Conservation (phyloP, 2,113 vertebrate genomes). For the Psammodynastes pulverulentus region DNA sequence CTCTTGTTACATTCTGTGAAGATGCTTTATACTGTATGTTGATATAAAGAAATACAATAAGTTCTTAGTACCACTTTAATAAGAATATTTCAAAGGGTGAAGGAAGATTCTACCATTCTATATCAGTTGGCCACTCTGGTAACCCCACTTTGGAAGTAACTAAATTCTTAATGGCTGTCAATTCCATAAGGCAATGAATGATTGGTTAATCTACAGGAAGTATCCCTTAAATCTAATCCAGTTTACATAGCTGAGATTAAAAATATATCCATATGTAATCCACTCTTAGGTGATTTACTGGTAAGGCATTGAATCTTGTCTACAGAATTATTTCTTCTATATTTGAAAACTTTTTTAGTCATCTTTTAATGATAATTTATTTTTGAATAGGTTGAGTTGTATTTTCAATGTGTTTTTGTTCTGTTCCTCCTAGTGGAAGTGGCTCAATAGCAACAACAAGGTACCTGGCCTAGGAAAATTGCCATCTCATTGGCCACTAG, state of each 20-base stretch:
- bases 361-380: background rate
- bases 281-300: background rate
- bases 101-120: background rate
- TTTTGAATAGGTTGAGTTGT: background rate
- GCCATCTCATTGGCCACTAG: background rate
- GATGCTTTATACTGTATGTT: background rate
- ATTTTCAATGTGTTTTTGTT: background rate
- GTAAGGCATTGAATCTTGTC: background rate
- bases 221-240: background rate
- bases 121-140: background rate
- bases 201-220: background rate
- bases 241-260: background rate
- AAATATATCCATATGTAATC: background rate
- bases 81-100: background rate
- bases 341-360: background rate
- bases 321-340: background rate
- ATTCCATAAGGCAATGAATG: background rate
- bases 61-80: background rate
- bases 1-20: background rate
- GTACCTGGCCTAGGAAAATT: background rate
- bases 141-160: background rate
- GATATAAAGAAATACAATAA: background rate
- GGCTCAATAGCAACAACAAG: background rate
- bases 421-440: background rate
- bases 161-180: background rate